Base-by-base conservation (phyloP, 2,888 invertebrate genomes). In the Parnassius orleans region DNA sequence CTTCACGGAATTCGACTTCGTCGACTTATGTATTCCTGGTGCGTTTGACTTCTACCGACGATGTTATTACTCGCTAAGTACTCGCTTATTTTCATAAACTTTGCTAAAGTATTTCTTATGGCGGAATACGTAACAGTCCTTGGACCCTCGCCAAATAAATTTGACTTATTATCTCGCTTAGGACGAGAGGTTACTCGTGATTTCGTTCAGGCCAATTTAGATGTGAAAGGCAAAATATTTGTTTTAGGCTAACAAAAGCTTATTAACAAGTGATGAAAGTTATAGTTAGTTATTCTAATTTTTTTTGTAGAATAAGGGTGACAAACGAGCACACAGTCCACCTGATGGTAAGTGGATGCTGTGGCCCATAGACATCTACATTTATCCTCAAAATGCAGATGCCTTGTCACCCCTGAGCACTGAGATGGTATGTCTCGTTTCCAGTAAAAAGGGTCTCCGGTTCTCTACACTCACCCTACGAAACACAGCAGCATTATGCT, bases 31-130 rank as follows among this genome's bases (percentile, higher is more conserved):
- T 67, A 70, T 69, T 66, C 66, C 47, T 61, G 47, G 66, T 67
- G 68, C 69, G 69, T 68, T 62, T 57, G 66, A 47, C 60, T 53
- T 58, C 65, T 48, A 54, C 59, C 64, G 58, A 53, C 62, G 69
- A 69, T 73, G 70, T 70, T 73, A 73, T 73, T 72, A 71, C 69
- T 69, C 54, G 68, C 63, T 68, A 69, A 70, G 69, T 57, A 61
- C 59, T 66, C 61, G 64, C 65, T 69, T 68, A 69, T 73, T 74
- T 70, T 68, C 69, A 66, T 72, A 68, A 66, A 72, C 65, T 67
- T 69, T 60, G 60, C 58, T 61, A 67, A 62, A 65, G 59, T 50
- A 65, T 62, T 57, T 62, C 57, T 61, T 57, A 57, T 19, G 43
- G 55, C 7, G 47, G 61, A 44, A 57, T 61, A 56, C 62, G 62